Base-by-base conservation (phyloP, 2,888 invertebrate species). In the Petrolisthes manimaculis region DNA sequence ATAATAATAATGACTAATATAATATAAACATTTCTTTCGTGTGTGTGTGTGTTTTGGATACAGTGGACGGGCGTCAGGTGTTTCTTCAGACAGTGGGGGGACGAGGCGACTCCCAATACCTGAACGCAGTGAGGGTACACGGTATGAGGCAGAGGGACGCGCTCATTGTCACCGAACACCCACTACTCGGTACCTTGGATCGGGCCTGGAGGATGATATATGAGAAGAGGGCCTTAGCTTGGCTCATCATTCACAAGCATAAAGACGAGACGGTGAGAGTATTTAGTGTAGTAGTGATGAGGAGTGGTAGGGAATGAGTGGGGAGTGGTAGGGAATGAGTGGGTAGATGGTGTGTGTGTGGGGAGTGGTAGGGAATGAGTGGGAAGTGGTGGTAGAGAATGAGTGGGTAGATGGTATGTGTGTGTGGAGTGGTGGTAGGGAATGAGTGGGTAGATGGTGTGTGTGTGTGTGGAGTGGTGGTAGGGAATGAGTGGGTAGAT, bases 51-150 rank as follows among this genome's bases (percentile, higher is more conserved):
- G 5, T 8, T 77, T 18, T 18, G 0, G n/a, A 6, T 8, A 71
- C 78, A 86, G 86, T 82, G 74, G 86, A 86, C 21, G 81, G 81
- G 5, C 81, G 86, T 4, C 82, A 81, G 24, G 80, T 86, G 51
- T 81, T 81, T 75, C 86, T 86, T 1, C 75, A 86, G 51, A 86
- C 56, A 24, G 37, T 81, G 18, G 12, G 61, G 12, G 86, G 86
- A 0, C 37, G 37, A 2, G 18, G 21, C 4, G 86, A 75, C 14
- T 61, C 81, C 14, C 86, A 86, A 21, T 86, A 86, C 82, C 56
- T 86, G 21, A 86, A 86, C 75, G 86, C 86, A 3, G 61, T 86
- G 4, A 8, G 54, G 14, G 51, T 86, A 51, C 71, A 82, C 82
- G 75, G 82, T 9, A 54, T 85, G 53, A 71, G 37, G 6, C 53